Evolutionary conservation across 2,888 invertebrate species (phyloP).

Genomic region (Rhagonycha lutea): DNA sequence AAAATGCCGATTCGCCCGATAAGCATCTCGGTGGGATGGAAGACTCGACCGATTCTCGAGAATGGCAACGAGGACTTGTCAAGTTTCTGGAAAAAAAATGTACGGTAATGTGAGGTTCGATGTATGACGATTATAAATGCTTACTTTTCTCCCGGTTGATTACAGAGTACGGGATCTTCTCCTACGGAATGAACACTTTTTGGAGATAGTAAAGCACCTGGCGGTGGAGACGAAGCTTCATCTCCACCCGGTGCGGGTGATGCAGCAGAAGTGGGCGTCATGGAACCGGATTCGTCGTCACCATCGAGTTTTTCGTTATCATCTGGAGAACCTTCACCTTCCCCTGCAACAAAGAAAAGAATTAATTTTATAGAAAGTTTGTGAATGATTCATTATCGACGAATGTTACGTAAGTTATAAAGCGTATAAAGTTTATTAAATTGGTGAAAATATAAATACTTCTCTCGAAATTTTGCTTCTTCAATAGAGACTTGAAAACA

Average conservation of each 20-base stretch:
- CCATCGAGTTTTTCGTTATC: conserved; percentile 55
- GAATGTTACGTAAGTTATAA: background rate
- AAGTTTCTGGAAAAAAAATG: conserved; percentile 70
- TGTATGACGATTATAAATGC: conserved; percentile 7
- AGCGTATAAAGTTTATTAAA: conserved; percentile 4
- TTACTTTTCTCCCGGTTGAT: conserved; percentile 44
- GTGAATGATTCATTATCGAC: background rate
- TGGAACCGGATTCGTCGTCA: conserved; percentile 55
- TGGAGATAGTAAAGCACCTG: conserved; percentile 50
- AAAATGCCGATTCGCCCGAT: conserved; percentile 76
- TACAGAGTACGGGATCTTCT: conserved; percentile 42
- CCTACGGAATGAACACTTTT: conserved; percentile 48
- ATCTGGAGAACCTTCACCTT: conserved; percentile 58
- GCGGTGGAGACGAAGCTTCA: conserved; percentile 49
- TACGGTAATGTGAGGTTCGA: background rate
- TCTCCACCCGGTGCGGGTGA: conserved; percentile 52
- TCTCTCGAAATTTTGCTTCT: conserved; percentile 18
- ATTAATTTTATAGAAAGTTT: background rate
- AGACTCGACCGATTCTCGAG: conserved; percentile 73
- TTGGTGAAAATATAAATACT: conserved; percentile 19
- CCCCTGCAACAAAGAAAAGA: conserved; percentile 58
- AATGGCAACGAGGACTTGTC: conserved; percentile 78
- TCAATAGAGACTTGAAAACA: conserved; percentile 21
- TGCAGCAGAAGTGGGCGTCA: conserved; percentile 53
- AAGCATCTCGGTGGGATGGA: conserved; percentile 76